Conservation (phyloP, 2,888 invertebrate genomes). For the Xestia xanthographa region DNA sequence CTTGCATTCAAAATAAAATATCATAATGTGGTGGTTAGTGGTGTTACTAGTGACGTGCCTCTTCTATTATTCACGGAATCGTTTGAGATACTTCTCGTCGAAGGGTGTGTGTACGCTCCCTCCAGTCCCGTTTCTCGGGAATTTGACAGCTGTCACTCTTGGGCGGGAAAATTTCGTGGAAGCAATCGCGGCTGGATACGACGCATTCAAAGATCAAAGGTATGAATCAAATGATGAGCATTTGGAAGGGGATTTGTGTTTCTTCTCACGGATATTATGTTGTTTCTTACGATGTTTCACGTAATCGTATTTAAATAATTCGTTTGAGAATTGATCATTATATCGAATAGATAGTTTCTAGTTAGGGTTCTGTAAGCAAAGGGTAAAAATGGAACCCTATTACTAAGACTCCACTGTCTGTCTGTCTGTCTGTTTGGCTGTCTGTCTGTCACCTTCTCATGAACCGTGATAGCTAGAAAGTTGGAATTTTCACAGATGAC, state of each 20-base stretch:
- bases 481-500: too few relatives aligned
- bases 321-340: not conserved
- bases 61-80: conserved; percentile 74
- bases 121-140: conserved; percentile 79
- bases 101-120: conserved; percentile 75
- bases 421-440: too few relatives aligned
- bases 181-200: conserved; percentile 78
- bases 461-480: too few relatives aligned
- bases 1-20: conserved; percentile 7
- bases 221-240: conserved; percentile 49
- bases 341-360: not conserved
- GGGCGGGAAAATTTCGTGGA: conserved; percentile 81
- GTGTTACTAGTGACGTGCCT: conserved; percentile 73
- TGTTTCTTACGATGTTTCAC: conserved; percentile 1
- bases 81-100: conserved; percentile 77
- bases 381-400: too few relatives aligned
- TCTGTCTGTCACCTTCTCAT: too few relatives aligned
- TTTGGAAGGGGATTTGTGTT: conserved; percentile 7
- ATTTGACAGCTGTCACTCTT: conserved; percentile 79
- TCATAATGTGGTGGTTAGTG: conserved; percentile 73
- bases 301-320: conserved; percentile 17
- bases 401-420: too few relatives aligned
- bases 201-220: conserved; percentile 80
- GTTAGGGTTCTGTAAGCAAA: too few relatives aligned
- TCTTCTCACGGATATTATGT: conserved; percentile 24